These are phyloP conservation scores for Paracyclopina nana DNA, from an alignment of 1,140 invertebrate species.

Conservation along the genomic window DNA sequence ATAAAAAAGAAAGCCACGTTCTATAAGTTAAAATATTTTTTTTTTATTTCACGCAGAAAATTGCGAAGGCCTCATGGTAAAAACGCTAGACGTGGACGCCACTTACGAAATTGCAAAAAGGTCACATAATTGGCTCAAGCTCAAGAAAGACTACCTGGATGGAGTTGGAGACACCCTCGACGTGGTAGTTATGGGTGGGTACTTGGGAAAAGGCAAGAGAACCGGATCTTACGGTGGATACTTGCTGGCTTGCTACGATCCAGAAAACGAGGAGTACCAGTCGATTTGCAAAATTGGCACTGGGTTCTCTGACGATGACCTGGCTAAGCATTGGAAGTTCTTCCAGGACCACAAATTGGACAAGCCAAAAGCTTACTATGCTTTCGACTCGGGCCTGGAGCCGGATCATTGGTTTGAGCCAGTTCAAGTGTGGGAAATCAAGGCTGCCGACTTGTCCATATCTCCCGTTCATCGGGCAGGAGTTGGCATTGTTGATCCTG, in stretches of 20 bases:
- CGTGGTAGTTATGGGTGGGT: constrained; percentile 82
- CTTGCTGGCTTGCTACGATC: constrained; percentile 87
- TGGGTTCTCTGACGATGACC: constrained; percentile 82
- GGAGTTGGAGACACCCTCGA: constrained; percentile 65
- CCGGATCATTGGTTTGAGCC: constrained; percentile 93
- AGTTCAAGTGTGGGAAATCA: constrained; percentile 85
- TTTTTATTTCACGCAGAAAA: constrained; percentile 38
- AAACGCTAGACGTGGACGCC: constrained; percentile 75
- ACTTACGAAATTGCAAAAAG: constrained; percentile 95
- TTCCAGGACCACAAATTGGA: constrained; percentile 54
- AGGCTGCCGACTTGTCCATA: constrained; percentile 91
- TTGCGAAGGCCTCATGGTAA: constrained; percentile 98
- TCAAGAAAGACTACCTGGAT: constrained; percentile 95
- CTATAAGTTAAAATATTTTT: neutral
- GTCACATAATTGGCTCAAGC: constrained; percentile 89
- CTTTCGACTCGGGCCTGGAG: constrained; percentile 46
- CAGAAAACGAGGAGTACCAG: constrained; percentile 81
- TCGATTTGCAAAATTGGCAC: constrained; percentile 89
- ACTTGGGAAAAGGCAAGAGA: constrained; percentile 77
- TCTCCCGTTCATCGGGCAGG: constrained; percentile 85
- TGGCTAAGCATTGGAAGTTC: constrained; percentile 38
- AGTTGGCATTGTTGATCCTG: constrained; percentile 65
- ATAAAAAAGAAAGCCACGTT: too few species aligned
- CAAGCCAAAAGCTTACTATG: constrained; percentile 63
- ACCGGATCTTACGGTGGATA: constrained; percentile 88